Evolutionary conservation across 2,888 invertebrate species (phyloP), one percentile per base, ranked within the genome.

Genomic region (Diplolepis rosae): DNA sequence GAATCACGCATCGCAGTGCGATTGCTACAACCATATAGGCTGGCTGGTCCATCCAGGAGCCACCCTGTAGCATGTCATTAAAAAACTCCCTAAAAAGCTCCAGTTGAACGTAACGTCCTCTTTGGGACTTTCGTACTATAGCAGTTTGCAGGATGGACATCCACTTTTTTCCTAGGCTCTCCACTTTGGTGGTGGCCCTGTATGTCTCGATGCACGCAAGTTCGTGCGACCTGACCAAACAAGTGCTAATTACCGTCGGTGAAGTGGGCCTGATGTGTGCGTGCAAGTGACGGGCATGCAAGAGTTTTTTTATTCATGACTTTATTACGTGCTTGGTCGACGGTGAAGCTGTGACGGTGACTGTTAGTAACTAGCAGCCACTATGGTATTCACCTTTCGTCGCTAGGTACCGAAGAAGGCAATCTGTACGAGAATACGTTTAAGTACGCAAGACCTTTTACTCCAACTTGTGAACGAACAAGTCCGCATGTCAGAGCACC

Each of bases 231-330:
- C 77, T 76, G 74, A 77, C 74, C 78, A 78, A 78, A 78, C 77
- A 77, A 75, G 77, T 73, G 73, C 78, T 78, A 78, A 78, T 78
- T 78, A 78, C 77, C 68, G 77, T 74, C 71, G 72, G 75, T 72
- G 72, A 75, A 74, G 74, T 73, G 73, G 71, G 73, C 72, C 48
- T 52, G 22, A 6, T 61, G 70, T 61, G 51, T 66, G 72, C 32
- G 72, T 69, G 73, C 73, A 72, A 73, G 77, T 72, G 77, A 77
- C 77, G 73, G 72, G 71, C 75, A 78, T 74, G 74, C 77, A 72
- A 78, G 77, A 77, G n/a, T n/a, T 75, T 75, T 74, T 75, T 78
- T 75, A 78, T 78, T 78, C 77, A 78, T 78, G 77, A 74, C 78
- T 78, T 78, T 78, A 78, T 78, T 78, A 78, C 77, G 77, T 78